Evolutionary conservation across 2,797 vertebrate genomes (phyloP).

Genomic region (Sardinella longiceps): DNA sequence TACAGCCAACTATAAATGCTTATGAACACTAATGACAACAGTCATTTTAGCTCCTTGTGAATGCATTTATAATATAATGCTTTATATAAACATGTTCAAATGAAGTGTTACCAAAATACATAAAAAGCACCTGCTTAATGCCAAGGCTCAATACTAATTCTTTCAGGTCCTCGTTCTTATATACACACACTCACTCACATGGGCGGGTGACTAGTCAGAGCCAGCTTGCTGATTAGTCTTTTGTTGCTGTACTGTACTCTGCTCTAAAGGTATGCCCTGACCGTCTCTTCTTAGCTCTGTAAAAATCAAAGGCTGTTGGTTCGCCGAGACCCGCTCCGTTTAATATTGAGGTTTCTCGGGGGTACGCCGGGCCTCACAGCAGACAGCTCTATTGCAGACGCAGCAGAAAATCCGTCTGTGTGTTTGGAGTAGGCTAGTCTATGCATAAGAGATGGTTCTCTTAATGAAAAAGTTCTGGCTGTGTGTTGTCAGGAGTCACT

Average conservation of each 20-base stretch:
- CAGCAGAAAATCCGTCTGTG: neutral
- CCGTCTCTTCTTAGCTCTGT: neutral
- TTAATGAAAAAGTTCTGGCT: neutral
- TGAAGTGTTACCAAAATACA: too few relatives aligned
- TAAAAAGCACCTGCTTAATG: too few relatives aligned
- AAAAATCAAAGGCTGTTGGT: slow-evolving; percentile 1
- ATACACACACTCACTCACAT: too few relatives aligned
- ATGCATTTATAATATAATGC: too few relatives aligned
- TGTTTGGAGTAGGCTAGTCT: neutral
- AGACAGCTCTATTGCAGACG: neutral
- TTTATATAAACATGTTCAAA: too few relatives aligned
- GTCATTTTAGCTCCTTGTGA: too few relatives aligned
- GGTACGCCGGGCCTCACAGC: neutral
- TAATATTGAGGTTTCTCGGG: neutral
- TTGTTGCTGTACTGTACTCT: neutral
- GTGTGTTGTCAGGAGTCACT: neutral
- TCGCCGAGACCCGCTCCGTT: neutral
- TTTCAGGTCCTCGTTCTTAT: too few relatives aligned
- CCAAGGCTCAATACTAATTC: too few relatives aligned
- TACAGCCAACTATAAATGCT: too few relatives aligned
- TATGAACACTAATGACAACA: too few relatives aligned
- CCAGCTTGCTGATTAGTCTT: neutral
- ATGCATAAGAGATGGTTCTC: neutral
- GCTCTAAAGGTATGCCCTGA: neutral
- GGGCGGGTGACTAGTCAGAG: neutral